A percentile compares a stretch with the other conserved stretches of the same genome.
phyloP scores from a whole-genome alignment of 2,888 invertebrate species.

The Hyalella azteca region DNA sequence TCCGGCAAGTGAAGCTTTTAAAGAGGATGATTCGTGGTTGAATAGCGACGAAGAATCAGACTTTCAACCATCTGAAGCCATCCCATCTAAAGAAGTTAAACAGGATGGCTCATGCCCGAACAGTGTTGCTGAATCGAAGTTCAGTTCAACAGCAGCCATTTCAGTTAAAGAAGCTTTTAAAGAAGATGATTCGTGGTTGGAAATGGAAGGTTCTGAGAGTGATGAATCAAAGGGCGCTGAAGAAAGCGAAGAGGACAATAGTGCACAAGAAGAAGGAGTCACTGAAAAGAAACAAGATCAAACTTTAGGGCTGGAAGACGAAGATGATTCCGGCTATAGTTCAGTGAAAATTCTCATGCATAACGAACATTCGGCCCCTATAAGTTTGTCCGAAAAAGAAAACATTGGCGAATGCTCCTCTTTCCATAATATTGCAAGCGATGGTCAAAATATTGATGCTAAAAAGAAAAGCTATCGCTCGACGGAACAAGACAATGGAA shows the following conservation, averaged over 20 bases:
- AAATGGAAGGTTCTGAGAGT: constrained; percentile 37
- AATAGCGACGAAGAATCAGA: constrained; percentile 38
- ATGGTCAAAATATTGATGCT: too few species aligned
- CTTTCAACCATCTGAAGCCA: background rate
- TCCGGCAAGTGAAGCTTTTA: constrained; percentile 47
- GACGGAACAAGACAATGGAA: background rate
- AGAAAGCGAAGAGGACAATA: background rate
- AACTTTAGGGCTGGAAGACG: background rate
- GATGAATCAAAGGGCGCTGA: background rate
- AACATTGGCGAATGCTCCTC: too few species aligned
- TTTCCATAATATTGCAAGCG: too few species aligned
- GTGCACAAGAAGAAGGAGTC: too few species aligned
- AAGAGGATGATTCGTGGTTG: constrained; percentile 49
- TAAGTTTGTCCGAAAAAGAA: too few species aligned
- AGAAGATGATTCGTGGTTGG: constrained; percentile 51
- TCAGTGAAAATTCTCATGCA: background rate
- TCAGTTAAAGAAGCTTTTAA: constrained; percentile 46
- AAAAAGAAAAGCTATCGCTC: too few species aligned
- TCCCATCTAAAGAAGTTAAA: constrained; percentile 46
- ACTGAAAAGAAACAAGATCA: too few species aligned
- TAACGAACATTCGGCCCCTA: background rate
- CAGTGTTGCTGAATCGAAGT: constrained; percentile 32
- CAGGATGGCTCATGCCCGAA: constrained; percentile 48
- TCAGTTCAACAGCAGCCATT: constrained; percentile 8
- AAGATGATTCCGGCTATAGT: constrained; percentile 27